phyloP scores from a whole-genome alignment of 2,797 vertebrate species.

The Takifugu ocellatus region DNA sequence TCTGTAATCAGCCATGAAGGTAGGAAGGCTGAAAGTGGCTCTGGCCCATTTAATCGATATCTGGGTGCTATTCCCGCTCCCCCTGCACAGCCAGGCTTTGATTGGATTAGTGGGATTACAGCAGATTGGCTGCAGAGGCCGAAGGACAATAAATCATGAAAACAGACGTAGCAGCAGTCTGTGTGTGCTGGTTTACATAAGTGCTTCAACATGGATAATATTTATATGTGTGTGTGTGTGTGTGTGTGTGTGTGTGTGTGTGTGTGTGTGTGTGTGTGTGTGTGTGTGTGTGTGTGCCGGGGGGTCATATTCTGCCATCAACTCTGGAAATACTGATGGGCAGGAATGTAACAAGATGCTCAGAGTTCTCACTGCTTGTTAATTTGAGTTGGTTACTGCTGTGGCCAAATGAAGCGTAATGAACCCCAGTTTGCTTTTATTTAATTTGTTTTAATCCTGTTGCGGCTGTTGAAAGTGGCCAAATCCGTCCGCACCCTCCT shows the following conservation, averaged over 20 bases:
- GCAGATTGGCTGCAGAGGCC: conserved; percentile 18
- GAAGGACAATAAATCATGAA: conserved; percentile 15
- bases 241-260: too few relatives aligned
- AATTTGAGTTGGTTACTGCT: too few relatives aligned
- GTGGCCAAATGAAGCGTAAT: not conserved
- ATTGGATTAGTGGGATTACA: conserved; percentile 52
- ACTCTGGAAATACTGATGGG: conserved; percentile 3
- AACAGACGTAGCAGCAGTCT: too few relatives aligned
- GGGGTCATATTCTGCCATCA: too few relatives aligned
- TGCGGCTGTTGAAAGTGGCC: not conserved
- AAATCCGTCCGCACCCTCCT: conserved; percentile 3
- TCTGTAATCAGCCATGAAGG: conserved; percentile 23
- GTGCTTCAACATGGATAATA: too few relatives aligned
- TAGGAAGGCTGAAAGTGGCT: conserved; percentile 32
- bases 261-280: too few relatives aligned
- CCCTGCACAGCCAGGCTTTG: conserved; percentile 5
- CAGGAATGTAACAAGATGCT: not conserved
- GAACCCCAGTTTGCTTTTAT: not conserved
- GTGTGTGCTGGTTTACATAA: too few relatives aligned
- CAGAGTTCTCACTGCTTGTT: too few relatives aligned
- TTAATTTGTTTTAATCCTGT: not conserved
- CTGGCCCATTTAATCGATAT: conserved; percentile 17
- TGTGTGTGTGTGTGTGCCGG: too few relatives aligned
- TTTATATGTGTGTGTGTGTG: too few relatives aligned
- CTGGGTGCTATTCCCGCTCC: conserved; percentile 22